Base-by-base conservation (phyloP, 2,113 vertebrate species). In the Xiphias gladius region DNA sequence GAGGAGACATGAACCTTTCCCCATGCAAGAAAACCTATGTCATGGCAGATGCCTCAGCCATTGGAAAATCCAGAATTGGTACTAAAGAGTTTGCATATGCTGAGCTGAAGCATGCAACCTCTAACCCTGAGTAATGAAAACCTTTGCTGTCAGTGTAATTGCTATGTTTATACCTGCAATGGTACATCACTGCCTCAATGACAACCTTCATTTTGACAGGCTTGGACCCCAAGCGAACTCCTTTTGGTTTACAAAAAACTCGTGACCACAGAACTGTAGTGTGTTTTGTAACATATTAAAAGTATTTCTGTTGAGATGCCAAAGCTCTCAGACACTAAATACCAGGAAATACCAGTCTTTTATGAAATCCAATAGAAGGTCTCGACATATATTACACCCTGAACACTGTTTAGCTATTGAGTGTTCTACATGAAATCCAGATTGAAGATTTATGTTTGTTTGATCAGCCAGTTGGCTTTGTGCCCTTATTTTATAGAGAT, bases 311-410 rank as follows among this genome's bases (percentile, higher is more conserved):
- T 28, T 3, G 52, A 62, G 24, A 86, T 83, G 76, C 88, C 85
- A 89, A 81, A 74, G 52, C 72, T 82, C 61, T 76, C 22, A 4
- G 78, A 89, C 68, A 81, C 54, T 74, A 84, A 86, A 88, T 82
- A 68, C 57, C 86, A 92, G 88, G 89, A 92, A 90, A 90, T 91
- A 89, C 84, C 87, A 85, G 41, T 48, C 35, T 82, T 89, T 85
- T 64, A 71, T 72, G n/a, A 72, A 87, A 75, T 90, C 87, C 83
- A 89, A 86, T 41, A 79, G 66, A 80, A 90, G 87, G 76, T 90
- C 67, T 73, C 17, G 5, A 87, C 88, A 88, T 82, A 86, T 86
- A 77, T 86, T 88, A 66, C 43, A 82, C 41, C 77, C 28, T 59
- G 46, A 84, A 64, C 22, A 30, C 39, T 66, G 63, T 68, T 88